Conservation (phyloP, 2,888 invertebrate genomes). For the Augochlorella aurata region DNA sequence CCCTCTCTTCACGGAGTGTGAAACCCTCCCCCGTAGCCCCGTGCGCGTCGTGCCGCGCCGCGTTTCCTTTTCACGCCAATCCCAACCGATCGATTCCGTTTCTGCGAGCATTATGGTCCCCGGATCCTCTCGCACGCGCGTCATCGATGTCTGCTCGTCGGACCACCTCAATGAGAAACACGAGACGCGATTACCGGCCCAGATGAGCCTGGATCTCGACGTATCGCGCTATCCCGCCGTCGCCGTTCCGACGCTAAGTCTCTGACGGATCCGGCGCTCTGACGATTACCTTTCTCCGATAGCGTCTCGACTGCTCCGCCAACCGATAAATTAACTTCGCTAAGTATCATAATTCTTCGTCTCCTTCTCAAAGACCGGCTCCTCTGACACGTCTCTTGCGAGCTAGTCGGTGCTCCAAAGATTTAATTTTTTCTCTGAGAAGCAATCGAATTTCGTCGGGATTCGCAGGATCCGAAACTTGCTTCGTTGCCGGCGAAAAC, state of each 20-base stretch:
- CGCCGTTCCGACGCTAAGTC: neutral
- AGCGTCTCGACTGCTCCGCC: neutral
- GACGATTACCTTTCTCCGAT: neutral
- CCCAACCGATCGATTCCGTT: constrained; percentile 6
- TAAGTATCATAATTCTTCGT: neutral
- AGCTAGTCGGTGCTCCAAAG: no score
- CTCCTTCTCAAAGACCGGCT: neutral
- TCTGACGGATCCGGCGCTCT: neutral
- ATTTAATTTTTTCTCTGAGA: no score
- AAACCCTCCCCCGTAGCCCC: neutral
- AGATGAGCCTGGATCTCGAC: constrained; percentile 5
- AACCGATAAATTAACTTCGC: constrained; percentile 3
- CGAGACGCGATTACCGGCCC: constrained; percentile 12
- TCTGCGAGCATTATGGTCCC: constrained; percentile 4
- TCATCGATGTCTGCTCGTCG: constrained; percentile 13
- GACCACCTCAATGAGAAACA: constrained; percentile 2
- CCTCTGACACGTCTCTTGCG: neutral
- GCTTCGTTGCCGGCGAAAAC: no score
- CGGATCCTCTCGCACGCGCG: constrained; percentile 1
- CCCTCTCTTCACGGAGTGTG: neutral
- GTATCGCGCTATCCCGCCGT: neutral
- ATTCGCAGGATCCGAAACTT: no score
- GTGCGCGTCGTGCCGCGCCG: neutral
- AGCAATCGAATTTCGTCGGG: no score
- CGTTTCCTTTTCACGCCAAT: constrained; percentile 17